Conservation (phyloP, 2,797 vertebrate species). For the Poeciliopsis presidionis region DNA sequence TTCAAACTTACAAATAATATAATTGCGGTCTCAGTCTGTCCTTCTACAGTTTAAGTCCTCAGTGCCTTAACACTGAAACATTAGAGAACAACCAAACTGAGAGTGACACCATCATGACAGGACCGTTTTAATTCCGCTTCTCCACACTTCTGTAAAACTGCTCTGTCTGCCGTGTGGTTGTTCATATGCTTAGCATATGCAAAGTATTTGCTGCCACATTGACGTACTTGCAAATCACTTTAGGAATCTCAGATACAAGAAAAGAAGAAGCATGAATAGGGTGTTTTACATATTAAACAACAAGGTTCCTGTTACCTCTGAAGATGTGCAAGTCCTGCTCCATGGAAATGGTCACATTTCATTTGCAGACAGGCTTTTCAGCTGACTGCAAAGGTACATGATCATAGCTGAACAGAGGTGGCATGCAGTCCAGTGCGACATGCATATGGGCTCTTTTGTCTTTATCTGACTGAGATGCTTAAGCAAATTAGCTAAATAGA, state of each 20-base stretch:
- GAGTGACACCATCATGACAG: conserved; percentile 2
- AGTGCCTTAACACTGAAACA: background rate
- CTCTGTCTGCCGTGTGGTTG: conserved; percentile 24
- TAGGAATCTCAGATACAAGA: conserved; percentile 29
- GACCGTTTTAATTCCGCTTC: background rate
- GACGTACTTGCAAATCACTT: conserved; percentile 68
- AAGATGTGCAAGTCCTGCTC: background rate
- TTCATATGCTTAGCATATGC: conserved; percentile 36
- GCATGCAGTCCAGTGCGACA: background rate
- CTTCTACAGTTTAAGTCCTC: background rate
- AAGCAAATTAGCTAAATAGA: background rate
- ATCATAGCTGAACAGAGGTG: conserved; percentile 11
- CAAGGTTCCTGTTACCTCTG: conserved; percentile 34
- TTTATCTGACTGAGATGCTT: background rate
- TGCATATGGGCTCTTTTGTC: background rate
- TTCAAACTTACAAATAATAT: background rate
- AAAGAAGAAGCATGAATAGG: conserved; percentile 4
- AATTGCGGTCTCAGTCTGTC: background rate
- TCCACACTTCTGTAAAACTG: conserved; percentile 13
- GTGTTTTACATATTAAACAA: conserved; percentile 39
- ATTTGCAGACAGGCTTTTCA: background rate
- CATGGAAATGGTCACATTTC: background rate
- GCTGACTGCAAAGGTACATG: background rate
- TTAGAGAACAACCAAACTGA: background rate
- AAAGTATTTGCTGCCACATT: conserved; percentile 62